Base-by-base conservation (phyloP, 2,797 vertebrate species). In the Heterohyrax brucei region DNA sequence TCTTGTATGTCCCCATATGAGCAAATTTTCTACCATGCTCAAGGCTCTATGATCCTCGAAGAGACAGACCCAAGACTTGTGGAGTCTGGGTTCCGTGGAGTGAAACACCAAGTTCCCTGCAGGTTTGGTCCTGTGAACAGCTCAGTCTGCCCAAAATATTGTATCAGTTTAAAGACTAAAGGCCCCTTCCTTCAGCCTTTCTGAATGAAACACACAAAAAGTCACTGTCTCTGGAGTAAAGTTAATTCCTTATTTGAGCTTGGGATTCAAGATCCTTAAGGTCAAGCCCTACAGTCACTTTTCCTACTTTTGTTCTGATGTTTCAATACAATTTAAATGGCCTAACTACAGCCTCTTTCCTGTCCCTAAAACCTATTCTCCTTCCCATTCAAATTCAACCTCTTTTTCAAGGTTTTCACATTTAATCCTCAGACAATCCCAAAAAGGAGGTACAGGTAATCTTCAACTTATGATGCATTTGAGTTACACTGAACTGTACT, bases 91-190 rank as follows among this genome's bases (percentile, higher is more conserved):
- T 21, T 84, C 24, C 46, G n/a, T 44, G 9, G 39, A 50, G 1
- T 14, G 59, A 44, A 90, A 94, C 93, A 73, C 7, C 50, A 64
- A n/a, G 56, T 26, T 73, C 53, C 53, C 72, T 56, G n/a, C 87
- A 61, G 28, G 24, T 50, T 78, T n/a, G 56, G 64, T 61, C 18
- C 30, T 61, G 4, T 10, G 13, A 79, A 46, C 9, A 78, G 56
- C 16, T 92, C 39, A 22, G 62, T 53, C 26, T 33, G 80, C 56
- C 91, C 78, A 68, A 80, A 91, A 39, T 22, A 70, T 26, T 18
- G 1, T 12, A 12, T 75, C 19, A 48, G 46, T 21, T 18, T 22
- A 10, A 89, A 53, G 56, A 33, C 50, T 89, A 30, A 87, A 61
- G 5, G 5, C 44, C n/a, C 46, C 44, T 81, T 61, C 8, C 80